Conservation (phyloP, 1,140 invertebrate species). For the Dryas iulia region DNA sequence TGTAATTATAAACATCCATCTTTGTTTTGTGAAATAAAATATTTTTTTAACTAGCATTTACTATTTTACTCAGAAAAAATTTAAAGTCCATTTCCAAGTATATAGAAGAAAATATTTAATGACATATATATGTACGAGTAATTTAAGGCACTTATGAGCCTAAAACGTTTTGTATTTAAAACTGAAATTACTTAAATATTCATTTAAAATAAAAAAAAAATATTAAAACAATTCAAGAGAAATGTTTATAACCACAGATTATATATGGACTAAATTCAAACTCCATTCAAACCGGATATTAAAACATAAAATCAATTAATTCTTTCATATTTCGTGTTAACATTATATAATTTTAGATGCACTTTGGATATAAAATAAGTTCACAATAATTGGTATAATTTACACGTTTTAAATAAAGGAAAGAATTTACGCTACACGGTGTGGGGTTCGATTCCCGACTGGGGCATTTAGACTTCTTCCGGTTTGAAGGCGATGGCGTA, state of each 20-base stretch:
- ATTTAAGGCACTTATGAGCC: slow-evolving; percentile 1
- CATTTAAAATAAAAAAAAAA: not conserved
- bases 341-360: not conserved
- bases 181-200: not conserved
- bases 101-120: not conserved
- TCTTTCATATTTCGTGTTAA: not conserved
- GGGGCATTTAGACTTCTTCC: not conserved
- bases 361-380: not conserved
- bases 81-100: not conserved
- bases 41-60: not conserved
- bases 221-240: not conserved
- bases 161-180: not conserved
- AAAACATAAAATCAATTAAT: not conserved
- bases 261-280: not conserved
- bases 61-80: not conserved
- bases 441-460: not conserved
- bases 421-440: no score
- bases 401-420: not conserved
- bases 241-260: slow-evolving; percentile 1
- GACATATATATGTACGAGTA: not conserved
- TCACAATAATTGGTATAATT: not conserved
- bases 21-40: not conserved
- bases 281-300: not conserved
- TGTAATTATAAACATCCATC: not conserved
- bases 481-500: slow-evolving; percentile 86